Conservation (phyloP, 2,888 invertebrate species). For the Mythimna albipuncta region DNA sequence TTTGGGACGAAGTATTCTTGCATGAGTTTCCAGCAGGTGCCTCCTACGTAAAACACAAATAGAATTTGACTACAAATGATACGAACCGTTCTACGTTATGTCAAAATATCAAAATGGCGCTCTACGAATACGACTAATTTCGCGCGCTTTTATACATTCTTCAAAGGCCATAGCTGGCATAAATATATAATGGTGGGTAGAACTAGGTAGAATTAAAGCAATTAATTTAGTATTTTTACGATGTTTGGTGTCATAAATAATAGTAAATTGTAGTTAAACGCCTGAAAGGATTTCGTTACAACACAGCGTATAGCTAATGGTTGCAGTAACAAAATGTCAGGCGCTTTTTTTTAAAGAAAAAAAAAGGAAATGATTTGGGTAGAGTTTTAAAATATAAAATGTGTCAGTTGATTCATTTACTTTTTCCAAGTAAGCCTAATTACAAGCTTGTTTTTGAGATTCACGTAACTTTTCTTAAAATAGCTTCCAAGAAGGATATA, state of each 20-base stretch:
- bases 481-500: constrained; percentile 7
- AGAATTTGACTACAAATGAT: constrained; percentile 60
- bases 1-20: constrained; percentile 59
- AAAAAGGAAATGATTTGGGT: too few species aligned
- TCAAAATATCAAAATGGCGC: constrained; percentile 52
- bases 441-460: background rate
- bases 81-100: constrained; percentile 30
- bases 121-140: background rate
- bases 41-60: constrained; percentile 65
- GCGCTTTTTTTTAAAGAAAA: background rate
- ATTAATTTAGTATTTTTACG: background rate
- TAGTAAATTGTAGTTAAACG: background rate
- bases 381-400: constrained; percentile 15
- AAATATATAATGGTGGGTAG: background rate
- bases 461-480: constrained; percentile 7
- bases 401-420: constrained; percentile 10
- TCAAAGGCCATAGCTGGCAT: too few species aligned
- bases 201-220: background rate
- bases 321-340: constrained; percentile 17
- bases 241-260: background rate
- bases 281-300: constrained; percentile 4
- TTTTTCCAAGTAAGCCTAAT: constrained; percentile 22
- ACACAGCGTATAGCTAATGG: background rate
- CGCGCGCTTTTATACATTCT: constrained; percentile 1
- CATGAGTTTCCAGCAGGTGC: constrained; percentile 54